Conservation (phyloP, 2,113 vertebrate species). For the Chaenogobius annularis region DNA sequence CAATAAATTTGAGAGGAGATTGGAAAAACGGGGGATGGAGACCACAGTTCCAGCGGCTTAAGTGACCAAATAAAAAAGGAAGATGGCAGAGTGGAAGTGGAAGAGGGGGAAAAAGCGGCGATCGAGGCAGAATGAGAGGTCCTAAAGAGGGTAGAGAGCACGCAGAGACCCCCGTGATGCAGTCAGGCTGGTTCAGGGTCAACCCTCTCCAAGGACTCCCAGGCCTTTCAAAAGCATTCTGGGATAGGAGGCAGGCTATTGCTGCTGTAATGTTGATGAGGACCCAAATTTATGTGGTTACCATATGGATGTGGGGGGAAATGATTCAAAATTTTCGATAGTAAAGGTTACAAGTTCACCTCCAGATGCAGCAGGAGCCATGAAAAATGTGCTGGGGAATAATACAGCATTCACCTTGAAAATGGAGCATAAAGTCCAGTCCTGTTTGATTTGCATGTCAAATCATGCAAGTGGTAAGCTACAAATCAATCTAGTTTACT, state of each 20-base stretch:
- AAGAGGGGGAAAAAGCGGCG: conserved; percentile 53
- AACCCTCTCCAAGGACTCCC: conserved; percentile 72
- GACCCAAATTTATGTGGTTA: conserved; percentile 76
- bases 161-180: conserved; percentile 62
- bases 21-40: conserved; percentile 81
- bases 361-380: conserved; percentile 30
- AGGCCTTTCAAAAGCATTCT: conserved; percentile 64
- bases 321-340: conserved; percentile 62
- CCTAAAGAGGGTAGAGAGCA: conserved; percentile 51
- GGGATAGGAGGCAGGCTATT: conserved; percentile 63
- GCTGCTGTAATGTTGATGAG: conserved; percentile 73
- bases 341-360: conserved; percentile 63
- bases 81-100: conserved; percentile 61
- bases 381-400: conserved; percentile 59
- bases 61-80: conserved; percentile 79
- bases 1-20: conserved; percentile 86
- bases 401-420: conserved; percentile 59
- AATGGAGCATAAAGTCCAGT: conserved; percentile 39
- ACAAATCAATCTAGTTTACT: conserved; percentile 60
- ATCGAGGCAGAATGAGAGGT: conserved; percentile 60
- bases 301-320: conserved; percentile 64
- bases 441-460: conserved; percentile 71
- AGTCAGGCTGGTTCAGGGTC: conserved; percentile 66
- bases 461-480: conserved; percentile 60
- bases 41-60: conserved; percentile 75